Base-by-base conservation (phyloP, 1,140 invertebrate genomes). In the Sinella curviseta region DNA sequence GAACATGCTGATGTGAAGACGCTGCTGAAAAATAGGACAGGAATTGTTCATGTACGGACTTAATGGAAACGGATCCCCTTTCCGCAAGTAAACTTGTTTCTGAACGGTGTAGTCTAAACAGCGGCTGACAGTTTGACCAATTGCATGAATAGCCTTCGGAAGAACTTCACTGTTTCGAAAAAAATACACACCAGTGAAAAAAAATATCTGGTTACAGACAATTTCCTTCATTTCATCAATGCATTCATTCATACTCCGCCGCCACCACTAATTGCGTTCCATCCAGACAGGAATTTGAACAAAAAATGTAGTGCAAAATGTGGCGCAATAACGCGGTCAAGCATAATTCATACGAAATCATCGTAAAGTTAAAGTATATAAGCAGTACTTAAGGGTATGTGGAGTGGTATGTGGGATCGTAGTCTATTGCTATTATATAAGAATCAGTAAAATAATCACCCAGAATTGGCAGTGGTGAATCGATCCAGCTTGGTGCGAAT, bases 161-260 rank as follows among this genome's bases (percentile, higher is more conserved):
- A 89, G 84, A 82, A 93, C 92, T 87, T 94, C 93, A 48, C 91
- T 92, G 60, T 87, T 83, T n/a, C n/a, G n/a, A 78, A 28, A 81
- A 54, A 78, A 48, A 48, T 20, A 20, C 39, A 48, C 8, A 48
- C 20, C 39, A n/a, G 70, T 74, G 78, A 57, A 65, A 31, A 35
- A 73, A 8, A 36, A 20, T 35, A 76, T n/a, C n/a, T n/a, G n/a
- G 14, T 76, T 36, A 76, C 3, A 30, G 12, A 67, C 30, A 12
- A 26, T n/a, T 67, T 67, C 12, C 24, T 12, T 24, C n/a, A 26
- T 67, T 67, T 30, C 30, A n/a, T n/a, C n/a, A n/a, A n/a, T n/a
- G n/a, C n/a, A n/a, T n/a, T n/a, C n/a, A n/a, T n/a, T n/a, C n/a
- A n/a, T n/a, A n/a, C n/a, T n/a, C n/a, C n/a, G n/a, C n/a, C n/a